phyloP scores from a whole-genome alignment of 2,797 vertebrate species.

The Enteromius anoplus region DNA sequence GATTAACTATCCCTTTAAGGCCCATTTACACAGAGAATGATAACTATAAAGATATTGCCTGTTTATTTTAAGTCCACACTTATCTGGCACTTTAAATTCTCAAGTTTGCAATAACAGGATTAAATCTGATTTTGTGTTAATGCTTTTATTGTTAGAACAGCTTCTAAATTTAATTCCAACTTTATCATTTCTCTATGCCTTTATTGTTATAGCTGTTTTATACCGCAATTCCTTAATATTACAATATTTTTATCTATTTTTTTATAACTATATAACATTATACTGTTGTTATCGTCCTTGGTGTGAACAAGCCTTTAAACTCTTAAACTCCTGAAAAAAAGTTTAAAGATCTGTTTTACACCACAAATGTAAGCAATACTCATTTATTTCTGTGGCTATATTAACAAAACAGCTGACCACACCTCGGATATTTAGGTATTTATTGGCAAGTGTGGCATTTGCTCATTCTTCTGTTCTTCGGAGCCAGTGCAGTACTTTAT shows the following conservation, averaged over 20 bases:
- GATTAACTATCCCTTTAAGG: too few relatives aligned
- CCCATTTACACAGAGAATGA: not conserved
- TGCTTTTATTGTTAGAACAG: not conserved
- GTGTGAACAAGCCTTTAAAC: not conserved
- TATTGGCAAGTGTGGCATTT: not conserved
- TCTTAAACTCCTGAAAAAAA: not conserved
- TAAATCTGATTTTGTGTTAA: not conserved
- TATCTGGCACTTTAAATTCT: not conserved
- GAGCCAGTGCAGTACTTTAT: not conserved
- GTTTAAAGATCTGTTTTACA: not conserved
- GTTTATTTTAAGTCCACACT: not conserved
- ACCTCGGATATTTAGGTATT: not conserved
- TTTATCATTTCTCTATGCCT: too few relatives aligned
- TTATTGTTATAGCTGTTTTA: too few relatives aligned
- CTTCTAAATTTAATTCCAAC: too few relatives aligned
- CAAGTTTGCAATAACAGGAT: not conserved
- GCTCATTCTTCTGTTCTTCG: not conserved
- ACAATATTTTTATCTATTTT: too few relatives aligned
- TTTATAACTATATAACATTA: too few relatives aligned
- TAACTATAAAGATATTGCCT: not conserved
- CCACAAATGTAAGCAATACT: not conserved
- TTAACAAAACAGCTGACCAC: not conserved
- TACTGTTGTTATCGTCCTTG: too few relatives aligned
- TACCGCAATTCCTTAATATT: too few relatives aligned
- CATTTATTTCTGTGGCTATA: not conserved